Conservation (phyloP, 2,113 vertebrate genomes). For the Orthonyx spaldingii region DNA sequence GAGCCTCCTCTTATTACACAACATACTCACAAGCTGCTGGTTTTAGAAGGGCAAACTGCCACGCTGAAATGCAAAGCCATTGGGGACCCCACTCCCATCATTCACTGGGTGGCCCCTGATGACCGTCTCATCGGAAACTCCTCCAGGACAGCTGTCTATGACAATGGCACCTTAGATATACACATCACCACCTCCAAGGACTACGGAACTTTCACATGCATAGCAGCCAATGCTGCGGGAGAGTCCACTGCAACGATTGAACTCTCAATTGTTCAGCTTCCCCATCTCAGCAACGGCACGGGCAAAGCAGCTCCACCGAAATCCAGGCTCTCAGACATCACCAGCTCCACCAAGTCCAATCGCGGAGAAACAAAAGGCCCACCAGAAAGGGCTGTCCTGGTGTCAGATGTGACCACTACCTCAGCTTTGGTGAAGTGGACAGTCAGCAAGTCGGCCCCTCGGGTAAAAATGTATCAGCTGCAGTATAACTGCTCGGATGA, state of each 20-base stretch:
- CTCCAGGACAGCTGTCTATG: conserved; percentile 84
- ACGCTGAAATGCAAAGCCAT: conserved; percentile 94
- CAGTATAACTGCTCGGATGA: conserved; percentile 98
- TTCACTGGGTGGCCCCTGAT: conserved; percentile 94
- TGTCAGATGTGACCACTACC: conserved; percentile 90
- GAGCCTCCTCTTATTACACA: conserved; percentile 95
- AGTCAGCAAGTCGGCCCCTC: conserved; percentile 88
- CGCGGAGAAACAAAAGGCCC: conserved; percentile 82
- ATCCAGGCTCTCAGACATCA: conserved; percentile 94
- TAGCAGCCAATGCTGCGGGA: conserved; percentile 93
- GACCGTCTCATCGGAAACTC: conserved; percentile 92
- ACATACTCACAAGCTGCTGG: conserved; percentile 90
- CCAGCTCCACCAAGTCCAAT: conserved; percentile 88
- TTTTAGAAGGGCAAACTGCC: conserved; percentile 94
- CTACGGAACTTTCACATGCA: conserved; percentile 94
- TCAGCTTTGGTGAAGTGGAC: conserved; percentile 94
- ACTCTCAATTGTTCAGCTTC: conserved; percentile 92
- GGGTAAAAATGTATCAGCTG: conserved; percentile 98
- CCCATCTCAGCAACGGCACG: conserved; percentile 89
- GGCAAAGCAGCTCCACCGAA: conserved; percentile 83
- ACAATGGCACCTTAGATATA: conserved; percentile 95
- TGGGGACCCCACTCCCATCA: conserved; percentile 89
- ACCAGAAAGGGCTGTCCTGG: conserved; percentile 86
- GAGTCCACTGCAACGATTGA: conserved; percentile 91
- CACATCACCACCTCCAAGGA: conserved; percentile 92